These are phyloP conservation scores for Erythrocebus patas DNA, from an alignment of 2,113 vertebrate species.

Conservation along the genomic window DNA sequence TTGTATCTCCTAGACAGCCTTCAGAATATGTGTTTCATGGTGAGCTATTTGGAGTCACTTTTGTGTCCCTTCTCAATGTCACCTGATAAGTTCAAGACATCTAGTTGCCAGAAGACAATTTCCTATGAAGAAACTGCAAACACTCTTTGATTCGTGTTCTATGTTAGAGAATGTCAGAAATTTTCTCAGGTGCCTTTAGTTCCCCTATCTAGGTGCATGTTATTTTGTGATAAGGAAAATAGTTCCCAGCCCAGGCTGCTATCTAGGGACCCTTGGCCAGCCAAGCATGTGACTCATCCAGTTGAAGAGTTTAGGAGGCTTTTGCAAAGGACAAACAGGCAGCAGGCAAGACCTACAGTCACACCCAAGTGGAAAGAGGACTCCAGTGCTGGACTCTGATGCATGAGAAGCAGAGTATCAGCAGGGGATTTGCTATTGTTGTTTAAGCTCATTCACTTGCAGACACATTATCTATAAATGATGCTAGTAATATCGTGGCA, in stretches of 20 bases:
- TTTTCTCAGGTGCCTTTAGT: slow-evolving; percentile 43
- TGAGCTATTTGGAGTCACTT: slow-evolving; percentile 2
- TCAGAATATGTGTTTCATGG: neutral
- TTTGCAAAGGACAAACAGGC: neutral
- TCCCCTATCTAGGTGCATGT: neutral
- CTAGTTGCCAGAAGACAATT: slow-evolving; percentile 23
- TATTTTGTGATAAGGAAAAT: neutral
- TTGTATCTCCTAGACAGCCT: neutral
- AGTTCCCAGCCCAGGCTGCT: neutral
- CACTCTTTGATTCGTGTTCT: slow-evolving; percentile 26
- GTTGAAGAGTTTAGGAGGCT: neutral
- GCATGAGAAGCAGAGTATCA: neutral
- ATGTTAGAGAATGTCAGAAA: slow-evolving; percentile 57
- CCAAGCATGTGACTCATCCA: neutral
- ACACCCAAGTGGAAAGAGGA: neutral
- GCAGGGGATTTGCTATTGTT: neutral
- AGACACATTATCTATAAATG: neutral
- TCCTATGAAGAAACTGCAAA: slow-evolving; percentile 44
- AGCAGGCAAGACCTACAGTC: neutral
- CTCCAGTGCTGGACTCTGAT: neutral
- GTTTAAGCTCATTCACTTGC: neutral
- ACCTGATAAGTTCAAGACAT: slow-evolving; percentile 49
- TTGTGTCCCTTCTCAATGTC: neutral
- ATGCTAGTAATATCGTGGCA: neutral
- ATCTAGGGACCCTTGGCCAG: neutral